Evolutionary conservation across 2,113 vertebrate species (phyloP).

Genomic region (Laterallus jamaicensis): DNA sequence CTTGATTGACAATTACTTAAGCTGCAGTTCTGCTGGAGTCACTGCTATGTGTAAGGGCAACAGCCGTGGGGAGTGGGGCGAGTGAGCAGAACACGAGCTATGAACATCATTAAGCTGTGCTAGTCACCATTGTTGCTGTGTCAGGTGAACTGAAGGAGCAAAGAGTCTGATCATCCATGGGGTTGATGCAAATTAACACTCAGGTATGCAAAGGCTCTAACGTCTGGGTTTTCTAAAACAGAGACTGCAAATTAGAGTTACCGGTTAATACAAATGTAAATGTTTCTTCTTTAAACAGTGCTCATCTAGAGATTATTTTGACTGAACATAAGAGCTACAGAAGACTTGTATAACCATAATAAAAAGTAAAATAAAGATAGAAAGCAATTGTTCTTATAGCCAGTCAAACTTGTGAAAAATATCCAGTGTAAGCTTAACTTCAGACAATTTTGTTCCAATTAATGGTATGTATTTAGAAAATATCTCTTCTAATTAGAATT

Average conservation of each 20-base stretch:
- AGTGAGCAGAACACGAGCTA: not conserved
- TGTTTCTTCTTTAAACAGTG: not conserved
- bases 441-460: constrained; percentile 8
- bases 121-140: not conserved
- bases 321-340: not conserved
- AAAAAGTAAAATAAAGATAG: not conserved
- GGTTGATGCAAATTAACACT: not conserved
- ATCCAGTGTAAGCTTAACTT: not conserved
- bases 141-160: not conserved
- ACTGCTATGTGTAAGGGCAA: not conserved
- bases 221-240: not conserved
- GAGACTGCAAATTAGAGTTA: not conserved
- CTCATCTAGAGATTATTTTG: not conserved
- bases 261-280: not conserved
- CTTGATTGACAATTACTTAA: not conserved
- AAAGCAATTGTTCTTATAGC: not conserved
- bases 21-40: not conserved
- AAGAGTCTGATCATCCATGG: not conserved
- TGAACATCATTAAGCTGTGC: not conserved
- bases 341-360: not conserved
- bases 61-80: not conserved
- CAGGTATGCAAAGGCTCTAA: not conserved
- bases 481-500: not conserved
- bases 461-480: constrained; percentile 9
- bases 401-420: not conserved